Conservation (phyloP, 1,140 invertebrate genomes). For the Steinernema khuongi region DNA sequence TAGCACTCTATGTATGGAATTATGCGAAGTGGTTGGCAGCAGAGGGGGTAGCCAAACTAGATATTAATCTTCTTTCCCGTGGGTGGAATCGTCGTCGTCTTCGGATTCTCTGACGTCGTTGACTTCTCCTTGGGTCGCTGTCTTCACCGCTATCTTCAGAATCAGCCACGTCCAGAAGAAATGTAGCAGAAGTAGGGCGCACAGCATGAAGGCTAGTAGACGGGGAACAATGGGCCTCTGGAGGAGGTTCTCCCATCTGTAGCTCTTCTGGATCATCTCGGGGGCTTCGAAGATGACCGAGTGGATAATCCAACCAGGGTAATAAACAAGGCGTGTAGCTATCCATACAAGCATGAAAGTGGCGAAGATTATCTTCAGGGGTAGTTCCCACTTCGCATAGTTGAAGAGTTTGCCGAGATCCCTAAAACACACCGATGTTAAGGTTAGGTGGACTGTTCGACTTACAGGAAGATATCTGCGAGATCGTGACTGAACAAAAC, state of each 20-base stretch:
- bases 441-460: not conserved
- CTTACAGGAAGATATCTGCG: constrained; percentile 88
- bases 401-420: constrained; percentile 55
- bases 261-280: constrained; percentile 36
- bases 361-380: constrained; percentile 72
- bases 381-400: constrained; percentile 53
- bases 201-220: constrained; percentile 45
- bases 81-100: constrained; percentile 34
- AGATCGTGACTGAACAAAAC: constrained; percentile 86
- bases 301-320: constrained; percentile 67
- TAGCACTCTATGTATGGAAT: not conserved
- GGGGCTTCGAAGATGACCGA: constrained; percentile 53
- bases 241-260: constrained; percentile 42
- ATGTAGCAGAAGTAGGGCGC: constrained; percentile 47
- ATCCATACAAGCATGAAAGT: constrained; percentile 85
- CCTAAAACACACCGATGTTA: constrained; percentile 31
- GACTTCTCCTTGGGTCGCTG: constrained; percentile 35
- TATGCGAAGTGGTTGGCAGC: constrained; percentile 1
- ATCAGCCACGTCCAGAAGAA: constrained; percentile 55
- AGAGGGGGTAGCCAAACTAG: not conserved
- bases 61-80: constrained; percentile 20
- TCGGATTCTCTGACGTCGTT: constrained; percentile 49
- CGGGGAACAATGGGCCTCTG: constrained; percentile 54
- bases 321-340: constrained; percentile 75
- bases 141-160: constrained; percentile 53